Percentiles rank a stretch among this genome's conserved stretches.
phyloP scores from a whole-genome alignment of 1,140 invertebrate species.

The Teleogryllus occipitalis region DNA sequence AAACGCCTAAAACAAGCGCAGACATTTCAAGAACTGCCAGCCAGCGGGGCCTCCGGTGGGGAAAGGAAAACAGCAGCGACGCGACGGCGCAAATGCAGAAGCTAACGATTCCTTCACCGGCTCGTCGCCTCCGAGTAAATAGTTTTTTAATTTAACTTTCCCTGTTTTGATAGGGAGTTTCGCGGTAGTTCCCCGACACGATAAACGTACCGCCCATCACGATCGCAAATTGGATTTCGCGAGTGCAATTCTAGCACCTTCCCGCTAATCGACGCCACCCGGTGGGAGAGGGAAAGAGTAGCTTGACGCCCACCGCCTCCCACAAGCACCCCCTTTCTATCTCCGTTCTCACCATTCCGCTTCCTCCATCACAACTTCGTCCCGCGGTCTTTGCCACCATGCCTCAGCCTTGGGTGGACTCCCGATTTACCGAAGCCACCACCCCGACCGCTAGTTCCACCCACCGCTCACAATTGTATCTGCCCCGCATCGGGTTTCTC shows the following conservation, averaged over 20 bases:
- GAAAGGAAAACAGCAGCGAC: too few species aligned
- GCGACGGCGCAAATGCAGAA: too few species aligned
- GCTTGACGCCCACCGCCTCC: not conserved
- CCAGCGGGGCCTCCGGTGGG: too few species aligned
- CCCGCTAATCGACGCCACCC: not conserved
- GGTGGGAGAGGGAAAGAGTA: not conserved
- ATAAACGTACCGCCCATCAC: not conserved
- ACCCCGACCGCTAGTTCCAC: too few species aligned
- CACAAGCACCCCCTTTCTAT: not conserved
- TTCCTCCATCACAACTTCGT: too few species aligned
- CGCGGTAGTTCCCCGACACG: not conserved
- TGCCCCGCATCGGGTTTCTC: too few species aligned
- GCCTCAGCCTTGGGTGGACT: too few species aligned
- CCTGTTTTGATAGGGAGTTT: not conserved
- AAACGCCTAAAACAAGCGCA: too few species aligned
- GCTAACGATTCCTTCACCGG: not conserved
- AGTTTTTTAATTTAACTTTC: conserved; percentile 3
- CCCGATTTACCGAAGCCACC: too few species aligned
- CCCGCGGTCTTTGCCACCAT: too few species aligned
- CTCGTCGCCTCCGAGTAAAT: not conserved
- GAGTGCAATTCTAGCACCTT: not conserved
- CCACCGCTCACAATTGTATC: too few species aligned
- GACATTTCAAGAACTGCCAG: too few species aligned
- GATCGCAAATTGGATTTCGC: not conserved
- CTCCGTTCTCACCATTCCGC: not conserved